Base-by-base conservation (phyloP, 2,888 invertebrate genomes). In the Timema podura region DNA sequence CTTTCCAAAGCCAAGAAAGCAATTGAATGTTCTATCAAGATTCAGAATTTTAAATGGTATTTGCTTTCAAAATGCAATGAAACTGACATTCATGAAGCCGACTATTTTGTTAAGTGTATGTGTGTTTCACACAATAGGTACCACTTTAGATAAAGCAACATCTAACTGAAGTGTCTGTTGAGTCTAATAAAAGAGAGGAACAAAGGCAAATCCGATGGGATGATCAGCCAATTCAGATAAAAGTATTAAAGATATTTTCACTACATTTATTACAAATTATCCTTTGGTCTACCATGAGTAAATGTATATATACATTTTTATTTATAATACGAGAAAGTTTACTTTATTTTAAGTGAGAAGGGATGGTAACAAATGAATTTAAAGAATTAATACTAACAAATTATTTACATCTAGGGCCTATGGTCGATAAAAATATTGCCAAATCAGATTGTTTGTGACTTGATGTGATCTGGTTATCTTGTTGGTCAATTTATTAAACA, bases 21-120 rank as follows among this genome's bases (percentile, higher is more conserved):
- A 0, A 44, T 61, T 16, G 7, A 61, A 44, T 61, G 72, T 15
- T 48, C 73, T 16, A 71, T 74, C 67, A 67, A 71, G 15, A 71
- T 71, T 48, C 16, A 71, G 6, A 51, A 68, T 13, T 51, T 47
- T 6, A 70, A 73, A 47, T 70, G 69, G 72, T 13, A 65, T 13
- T n/a, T 74, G 47, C 65, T 74, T 8, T 61, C 61, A 51, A 72
- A 65, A 64, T n/a, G 47, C 44, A 70, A 68, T 48, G 70, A 70
- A 68, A 71, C 64, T 10, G 15, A 59, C 59, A 47, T 67, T 10
- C 64, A 71, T 10, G 47, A 68, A 6, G 71, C 67, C 16, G 69
- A 67, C 44, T 49, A 8, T 61, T 65, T 71, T 47, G 49, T 72
- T 15, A 72, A 71, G 61, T 61, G 65, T 45, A 61, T 44, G 9